A percentile compares a stretch with the other conserved stretches of the same genome.
Evolutionary conservation across 2,113 vertebrate species (phyloP).

Genomic region (Glaucomys volans): DNA sequence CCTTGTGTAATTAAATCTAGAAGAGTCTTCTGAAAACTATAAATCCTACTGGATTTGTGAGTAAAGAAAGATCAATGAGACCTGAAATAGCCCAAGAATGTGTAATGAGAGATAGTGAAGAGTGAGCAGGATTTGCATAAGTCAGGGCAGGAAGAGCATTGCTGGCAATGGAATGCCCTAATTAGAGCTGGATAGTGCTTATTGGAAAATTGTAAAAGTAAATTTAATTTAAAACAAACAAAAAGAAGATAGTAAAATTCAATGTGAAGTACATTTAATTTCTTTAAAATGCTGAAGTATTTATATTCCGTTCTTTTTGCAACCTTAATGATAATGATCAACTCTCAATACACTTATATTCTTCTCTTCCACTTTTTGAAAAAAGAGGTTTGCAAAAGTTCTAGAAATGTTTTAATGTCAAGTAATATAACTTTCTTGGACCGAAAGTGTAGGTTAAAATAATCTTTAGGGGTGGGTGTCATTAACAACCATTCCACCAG

Average conservation of each 20-base stretch:
- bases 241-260: background rate
- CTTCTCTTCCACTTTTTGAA: background rate
- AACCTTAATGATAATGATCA: background rate
- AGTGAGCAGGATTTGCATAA: background rate
- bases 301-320: background rate
- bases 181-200: background rate
- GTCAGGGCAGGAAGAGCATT: background rate
- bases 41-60: slow-evolving; percentile 61
- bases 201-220: background rate
- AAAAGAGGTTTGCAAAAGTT: background rate
- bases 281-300: background rate
- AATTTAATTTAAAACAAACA: background rate
- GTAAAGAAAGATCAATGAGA: slow-evolving; percentile 44
- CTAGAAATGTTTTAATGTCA: background rate
- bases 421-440: background rate
- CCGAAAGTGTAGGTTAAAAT: slow-evolving; percentile 38
- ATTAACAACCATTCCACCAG: slow-evolving; percentile 50
- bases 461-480: slow-evolving; percentile 26
- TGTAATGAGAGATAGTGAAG: slow-evolving; percentile 12
- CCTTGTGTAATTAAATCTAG: slow-evolving; percentile 47
- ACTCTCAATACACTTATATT: background rate
- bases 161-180: background rate
- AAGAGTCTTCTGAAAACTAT: slow-evolving; percentile 46
- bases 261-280: background rate
- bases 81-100: slow-evolving; percentile 21